phyloP scores from a whole-genome alignment of 2,113 vertebrate genomes.

The Mormoops blainvillei region DNA sequence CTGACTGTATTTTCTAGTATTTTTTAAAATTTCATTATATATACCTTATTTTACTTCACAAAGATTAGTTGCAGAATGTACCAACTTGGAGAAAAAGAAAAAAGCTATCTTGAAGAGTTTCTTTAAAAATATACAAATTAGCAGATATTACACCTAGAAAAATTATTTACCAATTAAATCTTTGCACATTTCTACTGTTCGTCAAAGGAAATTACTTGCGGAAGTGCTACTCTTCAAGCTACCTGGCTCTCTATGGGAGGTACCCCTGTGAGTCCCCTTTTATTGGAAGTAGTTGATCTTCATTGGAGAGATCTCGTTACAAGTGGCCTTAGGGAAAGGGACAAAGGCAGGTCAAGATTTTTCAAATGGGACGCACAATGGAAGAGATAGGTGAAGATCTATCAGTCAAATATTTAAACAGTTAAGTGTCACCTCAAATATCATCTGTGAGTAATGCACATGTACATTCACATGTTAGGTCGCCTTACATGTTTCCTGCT shows the following conservation, averaged over 20 bases:
- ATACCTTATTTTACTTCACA: neutral
- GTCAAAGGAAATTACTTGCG: conserved; percentile 63
- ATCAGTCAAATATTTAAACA: neutral
- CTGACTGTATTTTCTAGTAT: neutral
- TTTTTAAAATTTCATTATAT: neutral
- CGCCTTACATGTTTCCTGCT: neutral
- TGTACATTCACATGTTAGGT: rapidly evolving
- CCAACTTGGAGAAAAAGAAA: neutral
- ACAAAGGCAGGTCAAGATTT: neutral
- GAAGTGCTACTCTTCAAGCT: conserved; percentile 26
- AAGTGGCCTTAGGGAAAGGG: neutral
- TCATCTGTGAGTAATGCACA: neutral
- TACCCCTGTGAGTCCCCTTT: conserved; percentile 43
- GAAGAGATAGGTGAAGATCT: neutral
- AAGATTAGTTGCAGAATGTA: neutral
- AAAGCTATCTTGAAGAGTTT: neutral
- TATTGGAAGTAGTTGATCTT: conserved; percentile 57
- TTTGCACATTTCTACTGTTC: neutral
- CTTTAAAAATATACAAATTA: neutral
- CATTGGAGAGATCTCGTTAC: neutral
- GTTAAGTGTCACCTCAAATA: neutral
- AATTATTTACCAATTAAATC: neutral
- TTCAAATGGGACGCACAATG: neutral
- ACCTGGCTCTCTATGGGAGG: conserved; percentile 30
- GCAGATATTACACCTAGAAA: neutral